These are phyloP conservation scores for Chiloscyllium punctatum DNA, from an alignment of 2,797 vertebrate species.

Conservation along the genomic window DNA sequence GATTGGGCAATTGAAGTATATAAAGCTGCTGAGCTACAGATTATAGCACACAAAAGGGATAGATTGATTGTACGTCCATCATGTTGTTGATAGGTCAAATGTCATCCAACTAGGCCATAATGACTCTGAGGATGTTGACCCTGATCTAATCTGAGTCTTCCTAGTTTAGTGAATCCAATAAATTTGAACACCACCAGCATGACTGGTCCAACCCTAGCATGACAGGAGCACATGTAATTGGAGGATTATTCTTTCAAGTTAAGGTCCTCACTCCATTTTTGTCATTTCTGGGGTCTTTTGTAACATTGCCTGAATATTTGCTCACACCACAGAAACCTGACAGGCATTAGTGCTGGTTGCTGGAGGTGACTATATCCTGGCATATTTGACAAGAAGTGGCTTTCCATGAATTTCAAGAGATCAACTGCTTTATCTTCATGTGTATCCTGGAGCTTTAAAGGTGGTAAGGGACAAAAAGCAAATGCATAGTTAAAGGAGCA, in stretches of 20 bases:
- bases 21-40: background rate
- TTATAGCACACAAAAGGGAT: background rate
- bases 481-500: background rate
- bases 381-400: background rate
- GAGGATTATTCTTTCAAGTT: background rate
- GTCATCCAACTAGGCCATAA: background rate
- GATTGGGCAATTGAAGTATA: background rate
- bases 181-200: background rate
- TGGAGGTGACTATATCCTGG: background rate
- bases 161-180: background rate
- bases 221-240: background rate
- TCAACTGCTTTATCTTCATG: background rate
- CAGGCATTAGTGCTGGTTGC: background rate
- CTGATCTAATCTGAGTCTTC: background rate
- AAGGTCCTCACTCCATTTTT: background rate
- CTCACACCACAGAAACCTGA: background rate
- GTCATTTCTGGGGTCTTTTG: background rate
- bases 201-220: background rate
- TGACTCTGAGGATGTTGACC: background rate
- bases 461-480: background rate
- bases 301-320: background rate
- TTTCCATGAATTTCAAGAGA: background rate
- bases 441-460: background rate
- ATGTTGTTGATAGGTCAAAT: background rate
- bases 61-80: background rate